Conservation (phyloP, 2,888 invertebrate genomes). For the Mechanitis messenoides region DNA sequence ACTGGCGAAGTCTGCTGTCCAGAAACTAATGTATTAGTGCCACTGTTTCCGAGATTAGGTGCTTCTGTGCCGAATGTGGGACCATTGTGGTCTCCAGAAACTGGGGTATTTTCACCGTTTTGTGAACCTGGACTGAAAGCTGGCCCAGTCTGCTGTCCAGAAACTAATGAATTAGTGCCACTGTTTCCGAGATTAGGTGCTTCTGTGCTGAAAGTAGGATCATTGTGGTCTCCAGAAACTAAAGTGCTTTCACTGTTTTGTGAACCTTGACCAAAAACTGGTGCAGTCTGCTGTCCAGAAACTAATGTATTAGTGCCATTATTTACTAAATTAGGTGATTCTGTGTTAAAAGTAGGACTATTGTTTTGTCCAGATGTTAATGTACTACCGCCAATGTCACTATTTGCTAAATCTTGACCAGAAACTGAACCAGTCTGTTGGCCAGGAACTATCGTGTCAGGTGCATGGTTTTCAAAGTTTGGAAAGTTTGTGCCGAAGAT, state of each 20-base stretch:
- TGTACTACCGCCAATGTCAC: not conserved
- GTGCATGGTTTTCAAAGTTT: not conserved
- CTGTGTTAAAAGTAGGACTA: slow-evolving; percentile 1
- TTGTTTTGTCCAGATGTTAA: slow-evolving; percentile 3
- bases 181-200: not conserved
- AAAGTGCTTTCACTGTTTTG: not conserved
- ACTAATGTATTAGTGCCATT: not conserved
- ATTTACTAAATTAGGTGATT: not conserved
- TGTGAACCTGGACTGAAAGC: slow-evolving; percentile 1
- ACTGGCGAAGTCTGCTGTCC: not conserved
- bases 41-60: slow-evolving; percentile 9
- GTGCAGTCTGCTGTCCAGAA: not conserved
- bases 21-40: not conserved
- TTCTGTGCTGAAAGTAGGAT: not conserved
- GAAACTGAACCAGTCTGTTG: slow-evolving; percentile 8
- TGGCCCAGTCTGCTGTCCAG: slow-evolving; percentile 1
- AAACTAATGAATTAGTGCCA: not conserved
- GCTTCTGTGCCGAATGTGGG: not conserved
- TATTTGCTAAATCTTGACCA: not conserved
- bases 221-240: slow-evolving; percentile 5
- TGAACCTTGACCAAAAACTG: slow-evolving; percentile 5
- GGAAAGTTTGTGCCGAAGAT: not conserved
- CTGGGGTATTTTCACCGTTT: not conserved
- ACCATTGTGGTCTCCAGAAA: slow-evolving; percentile 7
- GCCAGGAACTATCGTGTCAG: slow-evolving; percentile 5